Base-by-base conservation (phyloP, 2,113 vertebrate species). In the Plectropomus leopardus region DNA sequence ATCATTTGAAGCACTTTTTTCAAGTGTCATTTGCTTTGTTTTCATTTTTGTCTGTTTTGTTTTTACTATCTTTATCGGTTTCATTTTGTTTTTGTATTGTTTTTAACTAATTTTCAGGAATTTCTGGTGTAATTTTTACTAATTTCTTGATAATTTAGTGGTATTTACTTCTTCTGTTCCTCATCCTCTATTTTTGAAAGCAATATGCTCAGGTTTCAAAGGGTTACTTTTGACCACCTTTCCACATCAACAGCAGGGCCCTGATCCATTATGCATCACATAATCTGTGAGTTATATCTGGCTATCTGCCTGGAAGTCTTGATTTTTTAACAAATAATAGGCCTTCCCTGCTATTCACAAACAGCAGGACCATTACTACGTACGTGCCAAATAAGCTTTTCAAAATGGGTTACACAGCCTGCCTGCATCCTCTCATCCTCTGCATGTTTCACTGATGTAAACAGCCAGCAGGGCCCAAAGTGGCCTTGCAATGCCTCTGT, bases 211-310 rank as follows among this genome's bases (percentile, higher is more conserved):
- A n/a, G n/a, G n/a, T n/a, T n/a, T n/a, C n/a, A n/a, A n/a, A n/a
- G n/a, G n/a, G n/a, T n/a, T n/a, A n/a, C n/a, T n/a, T n/a, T n/a
- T n/a, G 26, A 57, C 30, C 44, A 59, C 19, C 44, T 21, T n/a
- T 51, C 69, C 74, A 71, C 44, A 40, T 65, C 16, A 78, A 59
- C 72, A 40, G 73, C 66, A 23, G 65, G 7, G 47, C 60, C 10
- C 40, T 59, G 26, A 79, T 82, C 42, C 79, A 65, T 81, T 76
- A 78, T 79, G 63, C 70, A 80, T 72, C 44, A 67, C 87, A 71
- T 80, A 59, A 76, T 72, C 23, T 50, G 78, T 58, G 66, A 36
- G 45, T 40, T 86, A 55, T 30, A 60, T 78, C 50, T 50, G 30
- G 48, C 64, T 51, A 55, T 80, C 54, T 58, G 67, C 61, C 59